Evolutionary conservation across 1,140 invertebrate species (phyloP).

Genomic region (Eufriesea mexicana): DNA sequence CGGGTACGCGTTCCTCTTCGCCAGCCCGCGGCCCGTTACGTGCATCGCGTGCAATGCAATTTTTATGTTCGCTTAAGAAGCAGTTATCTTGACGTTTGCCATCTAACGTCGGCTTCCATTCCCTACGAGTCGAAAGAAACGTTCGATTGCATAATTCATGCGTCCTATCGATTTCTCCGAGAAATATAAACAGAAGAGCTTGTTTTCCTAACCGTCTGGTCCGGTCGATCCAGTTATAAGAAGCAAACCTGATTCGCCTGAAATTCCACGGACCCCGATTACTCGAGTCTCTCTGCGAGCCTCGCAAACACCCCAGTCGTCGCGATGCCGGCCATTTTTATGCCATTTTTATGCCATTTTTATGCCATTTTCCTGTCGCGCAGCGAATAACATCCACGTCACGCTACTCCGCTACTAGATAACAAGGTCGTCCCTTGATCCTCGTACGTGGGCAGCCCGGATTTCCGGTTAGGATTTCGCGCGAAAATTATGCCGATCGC

Average conservation of each 20-base stretch:
- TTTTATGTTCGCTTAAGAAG: constrained; percentile 32
- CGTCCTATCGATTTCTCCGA: constrained; percentile 48
- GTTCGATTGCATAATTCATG: constrained; percentile 60
- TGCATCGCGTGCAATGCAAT: constrained; percentile 29
- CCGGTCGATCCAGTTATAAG: background rate
- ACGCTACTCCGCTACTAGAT: background rate
- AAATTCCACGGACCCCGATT: background rate
- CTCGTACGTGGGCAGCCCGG: background rate
- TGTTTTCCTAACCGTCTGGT: constrained; percentile 27
- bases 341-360: background rate
- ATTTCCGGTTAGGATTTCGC: background rate
- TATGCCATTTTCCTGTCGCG: background rate
- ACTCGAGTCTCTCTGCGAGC: too few species aligned
- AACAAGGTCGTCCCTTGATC: background rate
- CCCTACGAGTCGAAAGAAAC: constrained; percentile 29
- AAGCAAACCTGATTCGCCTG: background rate
- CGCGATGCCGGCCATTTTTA: too few species aligned
- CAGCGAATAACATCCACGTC: background rate
- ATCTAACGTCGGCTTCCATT: background rate
- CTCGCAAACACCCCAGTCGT: background rate
- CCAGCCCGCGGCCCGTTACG: background rate
- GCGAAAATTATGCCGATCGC: constrained; percentile 44
- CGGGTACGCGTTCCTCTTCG: background rate
- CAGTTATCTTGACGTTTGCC: constrained; percentile 34
- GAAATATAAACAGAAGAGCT: constrained; percentile 33